Base-by-base conservation (phyloP, 2,797 vertebrate genomes). In the Premnoplex brunnescens region DNA sequence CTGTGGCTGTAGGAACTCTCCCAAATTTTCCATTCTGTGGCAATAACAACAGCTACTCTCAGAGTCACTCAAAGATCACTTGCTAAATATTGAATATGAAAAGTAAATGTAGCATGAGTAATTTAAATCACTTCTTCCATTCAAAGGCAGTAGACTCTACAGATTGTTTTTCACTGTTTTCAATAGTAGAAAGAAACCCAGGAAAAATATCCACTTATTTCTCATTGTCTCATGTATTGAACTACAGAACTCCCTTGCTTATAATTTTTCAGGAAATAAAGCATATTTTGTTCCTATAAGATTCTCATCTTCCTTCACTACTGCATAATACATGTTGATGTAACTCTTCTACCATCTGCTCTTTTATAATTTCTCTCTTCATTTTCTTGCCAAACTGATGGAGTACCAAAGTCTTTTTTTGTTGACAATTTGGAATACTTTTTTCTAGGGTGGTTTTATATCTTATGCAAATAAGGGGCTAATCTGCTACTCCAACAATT, bases 261-360 rank as follows among this genome's bases (percentile, higher is more conserved):
- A 15, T 41, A 12, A 58, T 36, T 89, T 93, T 68, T 28, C 54
- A 60, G 43, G 14, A 80, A 84, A 89, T 32, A 85, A 85, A 80
- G 0, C 6, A 4, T 76, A 62, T 85, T 67, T 87, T 85, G 1
- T 68, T 79, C 64, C 49, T 85, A 43, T 19, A 83, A 64, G 68
- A 68, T 51, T 89, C 51, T 30, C 23, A 32, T 83, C 21, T 89
- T 89, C 12, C 32, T 73, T 92, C 69, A 37, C 32, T 80, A 28
- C 71, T 89, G n/a, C 54, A 49, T 54, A 39, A 12, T 89, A 37
- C 59, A 46, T 18, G 46, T 72, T 88, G 51, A 30, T 78, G 14
- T 60, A n/a, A 60, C n/a, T 80, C 73, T 85, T 88, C n/a, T 84
- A 11, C 89, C 96, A 89, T 86, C 85, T 95, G 85, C 21, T 96